These are phyloP conservation scores for Apostichopus leukothele DNA, from an alignment of 53 echinoderm and acorn worm genomes.

Conservation along the genomic window DNA sequence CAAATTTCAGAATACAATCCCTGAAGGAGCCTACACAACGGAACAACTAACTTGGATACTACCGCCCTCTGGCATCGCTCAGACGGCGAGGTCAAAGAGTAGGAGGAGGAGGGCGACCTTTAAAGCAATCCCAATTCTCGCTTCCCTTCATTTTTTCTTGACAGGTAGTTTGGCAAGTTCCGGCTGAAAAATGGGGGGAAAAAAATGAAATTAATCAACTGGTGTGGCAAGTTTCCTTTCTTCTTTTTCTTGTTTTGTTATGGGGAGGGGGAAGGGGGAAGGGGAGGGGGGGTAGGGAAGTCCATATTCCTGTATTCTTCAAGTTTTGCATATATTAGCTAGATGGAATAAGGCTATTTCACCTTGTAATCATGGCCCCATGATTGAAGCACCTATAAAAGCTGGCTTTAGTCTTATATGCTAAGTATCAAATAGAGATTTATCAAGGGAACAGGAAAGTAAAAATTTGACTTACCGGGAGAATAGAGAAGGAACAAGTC, in stretches of 20 bases:
- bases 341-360: too few species aligned
- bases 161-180: slow-evolving; percentile 54
- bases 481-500: slow-evolving; percentile 95
- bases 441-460: too few species aligned
- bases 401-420: too few species aligned
- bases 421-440: not conserved
- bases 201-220: not conserved
- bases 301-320: too few species aligned
- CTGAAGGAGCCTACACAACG: slow-evolving; percentile 26
- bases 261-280: too few species aligned
- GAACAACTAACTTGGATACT: slow-evolving; percentile 29
- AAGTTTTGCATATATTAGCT: too few species aligned
- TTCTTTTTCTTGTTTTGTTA: too few species aligned
- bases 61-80: not conserved
- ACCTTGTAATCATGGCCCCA: too few species aligned
- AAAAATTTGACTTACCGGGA: slow-evolving; percentile 67
- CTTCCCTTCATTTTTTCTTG: slow-evolving; percentile 56
- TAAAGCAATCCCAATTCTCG: not conserved
- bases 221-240: too few species aligned
- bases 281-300: too few species aligned
- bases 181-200: slow-evolving; percentile 39
- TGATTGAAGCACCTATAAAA: too few species aligned
- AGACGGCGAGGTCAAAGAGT: not conserved
- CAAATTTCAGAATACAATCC: slow-evolving; percentile 16
- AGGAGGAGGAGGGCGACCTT: not conserved